Percentiles rank a stretch among this genome's conserved stretches.
Evolutionary conservation across 1,140 invertebrate genomes (phyloP).

Genomic region (Habropoda laboriosa): DNA sequence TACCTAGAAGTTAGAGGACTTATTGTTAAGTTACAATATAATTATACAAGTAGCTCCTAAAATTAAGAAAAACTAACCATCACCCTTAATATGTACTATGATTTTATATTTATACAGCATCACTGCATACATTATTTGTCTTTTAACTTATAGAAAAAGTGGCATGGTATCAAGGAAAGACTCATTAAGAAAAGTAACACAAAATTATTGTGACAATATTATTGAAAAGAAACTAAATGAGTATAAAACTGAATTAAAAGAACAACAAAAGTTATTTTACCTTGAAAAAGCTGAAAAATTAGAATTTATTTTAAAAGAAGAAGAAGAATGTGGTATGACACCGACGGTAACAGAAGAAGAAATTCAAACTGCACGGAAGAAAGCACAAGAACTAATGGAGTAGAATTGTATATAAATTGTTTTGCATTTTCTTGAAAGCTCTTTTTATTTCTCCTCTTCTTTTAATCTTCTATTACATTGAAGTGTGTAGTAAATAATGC

Average conservation of each 20-base stretch:
- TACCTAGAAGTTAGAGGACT: too few species aligned
- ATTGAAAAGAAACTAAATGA: conserved; percentile 84
- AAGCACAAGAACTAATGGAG: conserved; percentile 74
- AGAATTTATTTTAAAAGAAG: conserved; percentile 87
- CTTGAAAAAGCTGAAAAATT: conserved; percentile 83
- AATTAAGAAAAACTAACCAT: too few species aligned
- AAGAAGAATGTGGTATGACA: conserved; percentile 84
- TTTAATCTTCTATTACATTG: background rate
- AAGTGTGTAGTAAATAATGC: background rate
- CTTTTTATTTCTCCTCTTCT: background rate
- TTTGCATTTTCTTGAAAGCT: background rate
- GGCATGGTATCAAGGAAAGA: conserved; percentile 82
- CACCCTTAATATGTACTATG: too few species aligned
- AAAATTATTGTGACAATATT: conserved; percentile 86
- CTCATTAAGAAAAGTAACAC: conserved; percentile 85
- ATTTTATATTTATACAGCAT: background rate
- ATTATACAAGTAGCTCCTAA: too few species aligned
- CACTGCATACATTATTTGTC: background rate
- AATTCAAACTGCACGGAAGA: conserved; percentile 83
- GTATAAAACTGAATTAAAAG: conserved; percentile 85
- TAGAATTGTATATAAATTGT: background rate
- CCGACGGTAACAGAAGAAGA: conserved; percentile 86
- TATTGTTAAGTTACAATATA: too few species aligned
- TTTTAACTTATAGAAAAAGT: background rate
- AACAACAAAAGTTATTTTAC: conserved; percentile 87